These are phyloP conservation scores for Drosophila nr. perissopoda DNA, from an alignment of 2,888 invertebrate genomes.

Conservation along the genomic window DNA sequence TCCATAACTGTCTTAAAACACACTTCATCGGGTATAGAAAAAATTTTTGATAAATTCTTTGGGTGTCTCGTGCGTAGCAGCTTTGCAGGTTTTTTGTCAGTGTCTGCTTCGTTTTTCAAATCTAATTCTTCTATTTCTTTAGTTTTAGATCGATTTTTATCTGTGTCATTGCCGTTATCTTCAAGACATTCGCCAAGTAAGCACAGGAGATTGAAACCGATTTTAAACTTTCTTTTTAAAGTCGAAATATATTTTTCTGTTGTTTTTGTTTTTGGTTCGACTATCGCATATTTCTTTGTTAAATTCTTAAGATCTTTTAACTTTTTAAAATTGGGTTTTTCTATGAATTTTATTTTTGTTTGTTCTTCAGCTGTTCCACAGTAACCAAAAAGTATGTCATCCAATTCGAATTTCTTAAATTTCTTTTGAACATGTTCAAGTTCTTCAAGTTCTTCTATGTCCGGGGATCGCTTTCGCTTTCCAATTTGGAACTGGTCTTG, in stretches of 20 bases:
- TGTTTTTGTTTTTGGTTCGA: neutral
- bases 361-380: too few species aligned
- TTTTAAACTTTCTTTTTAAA: neutral
- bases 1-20: neutral
- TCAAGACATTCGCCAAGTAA: neutral
- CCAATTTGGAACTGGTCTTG: neutral
- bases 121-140: too few species aligned
- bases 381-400: too few species aligned
- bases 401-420: neutral
- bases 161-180: neutral
- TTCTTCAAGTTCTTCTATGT: too few species aligned
- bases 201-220: neutral
- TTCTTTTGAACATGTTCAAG: neutral
- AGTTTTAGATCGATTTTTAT: neutral
- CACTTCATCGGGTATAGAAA: neutral
- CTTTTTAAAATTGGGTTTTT: neutral
- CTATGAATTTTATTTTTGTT: too few species aligned
- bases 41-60: neutral
- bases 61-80: neutral
- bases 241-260: neutral
- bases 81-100: neutral
- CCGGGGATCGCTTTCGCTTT: neutral
- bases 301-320: neutral
- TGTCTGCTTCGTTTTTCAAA: too few species aligned
- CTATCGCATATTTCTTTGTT: neutral